Evolutionary conservation across 2,797 vertebrate species (phyloP).

Genomic region (Thripadectes ignobilis): DNA sequence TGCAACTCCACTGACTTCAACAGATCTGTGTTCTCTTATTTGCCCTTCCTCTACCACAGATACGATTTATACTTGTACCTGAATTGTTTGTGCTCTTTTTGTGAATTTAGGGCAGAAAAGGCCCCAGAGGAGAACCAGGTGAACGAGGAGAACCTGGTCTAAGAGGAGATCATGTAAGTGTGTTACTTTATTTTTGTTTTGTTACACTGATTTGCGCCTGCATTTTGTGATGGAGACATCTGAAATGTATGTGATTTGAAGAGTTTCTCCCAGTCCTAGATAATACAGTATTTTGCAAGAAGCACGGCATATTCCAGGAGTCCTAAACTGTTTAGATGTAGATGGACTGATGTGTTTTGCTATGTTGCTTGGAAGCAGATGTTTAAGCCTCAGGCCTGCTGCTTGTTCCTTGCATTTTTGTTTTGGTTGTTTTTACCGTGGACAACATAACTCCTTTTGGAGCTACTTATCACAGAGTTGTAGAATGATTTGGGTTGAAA

Average conservation of each 20-base stretch:
- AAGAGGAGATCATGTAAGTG: slow-evolving; percentile 86
- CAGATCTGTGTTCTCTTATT: not conserved
- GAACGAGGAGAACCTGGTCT: slow-evolving; percentile 79
- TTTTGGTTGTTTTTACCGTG: not conserved
- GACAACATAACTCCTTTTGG: not conserved
- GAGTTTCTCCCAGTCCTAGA: not conserved
- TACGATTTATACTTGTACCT: not conserved
- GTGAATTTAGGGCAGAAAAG: slow-evolving; percentile 81
- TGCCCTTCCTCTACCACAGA: not conserved
- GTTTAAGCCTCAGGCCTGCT: not conserved
- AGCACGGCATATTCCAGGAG: not conserved
- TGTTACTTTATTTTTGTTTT: not conserved
- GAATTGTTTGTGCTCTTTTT: not conserved
- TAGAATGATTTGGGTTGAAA: not conserved
- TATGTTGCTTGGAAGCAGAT: not conserved
- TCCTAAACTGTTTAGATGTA: not conserved
- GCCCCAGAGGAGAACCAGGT: slow-evolving; percentile 78
- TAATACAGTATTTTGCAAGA: not conserved
- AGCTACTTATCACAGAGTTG: not conserved
- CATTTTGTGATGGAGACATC: not conserved
- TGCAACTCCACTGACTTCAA: not conserved
- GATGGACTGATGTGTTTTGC: not conserved
- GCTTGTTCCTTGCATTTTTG: not conserved
- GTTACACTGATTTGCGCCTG: not conserved
- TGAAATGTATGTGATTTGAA: not conserved